Evolutionary conservation across 2,888 invertebrate genomes (phyloP).

Genomic region (Abrostola triplasia): DNA sequence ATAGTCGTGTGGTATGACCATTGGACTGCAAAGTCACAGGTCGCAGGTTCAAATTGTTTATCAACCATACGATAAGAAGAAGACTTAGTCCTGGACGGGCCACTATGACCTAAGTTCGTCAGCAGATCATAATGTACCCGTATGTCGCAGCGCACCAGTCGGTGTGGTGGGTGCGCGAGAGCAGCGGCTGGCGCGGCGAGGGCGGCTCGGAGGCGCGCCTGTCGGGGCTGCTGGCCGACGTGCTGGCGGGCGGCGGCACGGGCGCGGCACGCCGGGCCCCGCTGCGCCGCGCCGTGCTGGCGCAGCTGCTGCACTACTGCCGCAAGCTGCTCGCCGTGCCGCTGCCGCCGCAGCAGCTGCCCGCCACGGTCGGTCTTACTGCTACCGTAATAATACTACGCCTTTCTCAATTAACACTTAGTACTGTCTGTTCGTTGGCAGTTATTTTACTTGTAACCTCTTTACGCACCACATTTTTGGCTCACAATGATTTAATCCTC

Average conservation of each 20-base stretch:
- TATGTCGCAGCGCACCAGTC: slow-evolving; percentile 73
- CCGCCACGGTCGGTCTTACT: slow-evolving; percentile 21
- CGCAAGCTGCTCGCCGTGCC: slow-evolving; percentile 88
- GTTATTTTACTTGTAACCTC: too few species aligned
- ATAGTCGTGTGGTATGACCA: too few species aligned
- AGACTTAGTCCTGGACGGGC: too few species aligned
- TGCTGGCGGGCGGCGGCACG: slow-evolving; percentile 88
- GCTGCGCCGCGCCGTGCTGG: slow-evolving; percentile 91
- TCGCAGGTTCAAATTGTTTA: too few species aligned
- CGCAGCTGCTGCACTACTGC: slow-evolving; percentile 91
- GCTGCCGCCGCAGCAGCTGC: slow-evolving; percentile 47
- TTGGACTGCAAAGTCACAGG: too few species aligned
- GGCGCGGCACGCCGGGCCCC: slow-evolving; percentile 87
- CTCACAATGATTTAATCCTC: too few species aligned
- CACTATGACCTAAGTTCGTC: slow-evolving; percentile 75
- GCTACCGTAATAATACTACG: not conserved
- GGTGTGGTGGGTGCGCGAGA: slow-evolving; percentile 78
- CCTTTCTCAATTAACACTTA: not conserved
- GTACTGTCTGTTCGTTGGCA: too few species aligned
- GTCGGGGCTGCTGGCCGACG: slow-evolving; percentile 92
- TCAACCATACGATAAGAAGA: too few species aligned
- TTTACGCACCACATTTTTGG: too few species aligned
- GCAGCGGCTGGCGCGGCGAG: slow-evolving; percentile 83
- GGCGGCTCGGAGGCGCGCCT: slow-evolving; percentile 89
- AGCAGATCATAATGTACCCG: slow-evolving; percentile 63